These are phyloP conservation scores for Xestia c-nigrum DNA, from an alignment of 2,888 invertebrate genomes.

Conservation along the genomic window DNA sequence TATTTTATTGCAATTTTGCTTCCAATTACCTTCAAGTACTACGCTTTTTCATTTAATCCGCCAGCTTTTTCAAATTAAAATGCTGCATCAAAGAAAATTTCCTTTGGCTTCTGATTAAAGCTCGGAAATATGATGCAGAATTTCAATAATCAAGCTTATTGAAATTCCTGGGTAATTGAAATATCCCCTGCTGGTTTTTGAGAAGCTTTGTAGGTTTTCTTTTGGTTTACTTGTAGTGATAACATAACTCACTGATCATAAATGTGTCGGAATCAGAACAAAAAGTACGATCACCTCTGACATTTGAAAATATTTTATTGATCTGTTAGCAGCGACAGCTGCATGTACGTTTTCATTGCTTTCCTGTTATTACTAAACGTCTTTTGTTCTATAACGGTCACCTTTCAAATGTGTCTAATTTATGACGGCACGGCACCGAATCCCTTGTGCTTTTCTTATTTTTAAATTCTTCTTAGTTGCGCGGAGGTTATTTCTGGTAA, in stretches of 20 bases:
- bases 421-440: slow-evolving; percentile 56
- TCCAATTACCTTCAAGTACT: background rate
- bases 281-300: slow-evolving; percentile 52
- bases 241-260: slow-evolving; percentile 24
- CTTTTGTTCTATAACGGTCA: slow-evolving; percentile 70
- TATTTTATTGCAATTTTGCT: slow-evolving; percentile 14
- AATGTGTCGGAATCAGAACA: slow-evolving; percentile 41
- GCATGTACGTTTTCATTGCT: slow-evolving; percentile 64
- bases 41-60: background rate
- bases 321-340: slow-evolving; percentile 62
- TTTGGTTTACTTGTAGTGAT: slow-evolving; percentile 27
- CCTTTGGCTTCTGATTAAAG: background rate
- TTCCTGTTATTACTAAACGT: slow-evolving; percentile 63
- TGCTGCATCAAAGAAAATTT: background rate
- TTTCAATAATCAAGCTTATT: slow-evolving; percentile 22
- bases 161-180: slow-evolving; percentile 10
- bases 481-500: slow-evolving; percentile 59
- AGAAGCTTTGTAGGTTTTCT: slow-evolving; percentile 14
- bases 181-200: slow-evolving; percentile 11
- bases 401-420: slow-evolving; percentile 64
- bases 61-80: background rate
- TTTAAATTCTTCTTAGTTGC: slow-evolving; percentile 60
- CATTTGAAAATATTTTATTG: slow-evolving; percentile 60
- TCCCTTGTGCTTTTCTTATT: slow-evolving; percentile 59
- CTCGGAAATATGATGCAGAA: background rate